Conservation (phyloP, 2,797 vertebrate genomes). For the Choloepus didactylus region DNA sequence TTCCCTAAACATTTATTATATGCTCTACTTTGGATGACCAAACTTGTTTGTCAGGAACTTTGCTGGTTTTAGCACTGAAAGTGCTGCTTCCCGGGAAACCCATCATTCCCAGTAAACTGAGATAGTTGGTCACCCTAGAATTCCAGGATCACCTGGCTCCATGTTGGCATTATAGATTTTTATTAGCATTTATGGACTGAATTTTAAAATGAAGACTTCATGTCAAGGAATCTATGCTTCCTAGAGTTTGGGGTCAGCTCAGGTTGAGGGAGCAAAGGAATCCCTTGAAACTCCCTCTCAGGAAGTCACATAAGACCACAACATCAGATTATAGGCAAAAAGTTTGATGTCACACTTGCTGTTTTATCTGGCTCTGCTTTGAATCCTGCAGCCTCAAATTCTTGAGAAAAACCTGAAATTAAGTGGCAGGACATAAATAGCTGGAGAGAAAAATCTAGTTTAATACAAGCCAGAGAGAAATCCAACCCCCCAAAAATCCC, state of each 20-base stretch:
- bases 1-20: background rate
- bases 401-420: conserved; percentile 78
- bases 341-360: conserved; percentile 64
- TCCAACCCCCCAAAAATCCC: conserved; percentile 69
- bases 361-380: conserved; percentile 70
- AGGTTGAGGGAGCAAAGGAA: background rate
- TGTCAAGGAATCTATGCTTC: background rate
- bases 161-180: background rate
- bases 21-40: background rate
- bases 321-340: conserved; percentile 41
- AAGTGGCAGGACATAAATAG: conserved; percentile 82
- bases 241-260: conserved; percentile 37
- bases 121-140: background rate
- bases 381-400: conserved; percentile 72
- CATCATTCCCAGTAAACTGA: background rate
- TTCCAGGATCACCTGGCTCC: background rate
- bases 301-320: conserved; percentile 52
- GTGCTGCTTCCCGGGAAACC: background rate
- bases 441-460: conserved; percentile 80
- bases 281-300: conserved; percentile 26
- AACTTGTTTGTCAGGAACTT: background rate
- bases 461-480: conserved; percentile 79
- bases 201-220: background rate
- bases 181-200: background rate
- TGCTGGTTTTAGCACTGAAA: background rate